phyloP scores from a whole-genome alignment of 1,140 invertebrate genomes.

The Lepidotrigona ventralis region DNA sequence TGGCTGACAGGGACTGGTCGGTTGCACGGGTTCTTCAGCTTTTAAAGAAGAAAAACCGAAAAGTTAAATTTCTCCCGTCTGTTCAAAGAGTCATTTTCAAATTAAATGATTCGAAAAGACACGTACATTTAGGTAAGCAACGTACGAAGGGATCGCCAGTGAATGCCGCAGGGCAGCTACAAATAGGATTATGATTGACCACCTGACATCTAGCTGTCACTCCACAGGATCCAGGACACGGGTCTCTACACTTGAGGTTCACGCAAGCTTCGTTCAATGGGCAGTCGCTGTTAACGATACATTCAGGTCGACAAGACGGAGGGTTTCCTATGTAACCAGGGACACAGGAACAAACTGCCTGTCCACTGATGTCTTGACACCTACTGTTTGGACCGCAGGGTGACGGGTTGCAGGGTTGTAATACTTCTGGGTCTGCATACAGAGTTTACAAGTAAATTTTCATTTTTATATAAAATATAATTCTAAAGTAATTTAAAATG shows the following conservation, averaged over 20 bases:
- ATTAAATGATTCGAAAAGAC: not conserved
- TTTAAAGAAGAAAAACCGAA: conserved; percentile 29
- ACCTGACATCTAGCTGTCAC: conserved; percentile 84
- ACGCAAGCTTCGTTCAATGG: conserved; percentile 76
- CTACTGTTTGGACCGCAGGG: conserved; percentile 82
- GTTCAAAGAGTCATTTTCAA: not conserved
- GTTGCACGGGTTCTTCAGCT: conserved; percentile 69
- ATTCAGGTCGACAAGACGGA: conserved; percentile 80
- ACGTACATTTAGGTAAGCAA: conserved; percentile 74
- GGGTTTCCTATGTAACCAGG: conserved; percentile 77
- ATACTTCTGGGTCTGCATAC: conserved; percentile 60
- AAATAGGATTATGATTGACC: conserved; percentile 89
- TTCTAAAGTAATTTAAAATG: too few relatives aligned
- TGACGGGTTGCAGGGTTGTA: conserved; percentile 80
- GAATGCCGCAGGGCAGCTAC: conserved; percentile 83
- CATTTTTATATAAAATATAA: too few relatives aligned
- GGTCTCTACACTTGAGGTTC: conserved; percentile 80
- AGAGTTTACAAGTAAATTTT: too few relatives aligned
- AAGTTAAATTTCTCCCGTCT: not conserved
- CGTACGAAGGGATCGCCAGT: conserved; percentile 87
- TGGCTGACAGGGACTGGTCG: conserved; percentile 83
- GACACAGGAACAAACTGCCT: conserved; percentile 78
- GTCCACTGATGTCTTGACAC: conserved; percentile 78
- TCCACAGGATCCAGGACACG: conserved; percentile 81
- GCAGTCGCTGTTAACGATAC: conserved; percentile 78